A percentile compares a stretch with the other conserved stretches of the same genome.
Evolutionary conservation across 2,113 vertebrate species (phyloP).

Genomic region (Gambusia holbrooki): DNA sequence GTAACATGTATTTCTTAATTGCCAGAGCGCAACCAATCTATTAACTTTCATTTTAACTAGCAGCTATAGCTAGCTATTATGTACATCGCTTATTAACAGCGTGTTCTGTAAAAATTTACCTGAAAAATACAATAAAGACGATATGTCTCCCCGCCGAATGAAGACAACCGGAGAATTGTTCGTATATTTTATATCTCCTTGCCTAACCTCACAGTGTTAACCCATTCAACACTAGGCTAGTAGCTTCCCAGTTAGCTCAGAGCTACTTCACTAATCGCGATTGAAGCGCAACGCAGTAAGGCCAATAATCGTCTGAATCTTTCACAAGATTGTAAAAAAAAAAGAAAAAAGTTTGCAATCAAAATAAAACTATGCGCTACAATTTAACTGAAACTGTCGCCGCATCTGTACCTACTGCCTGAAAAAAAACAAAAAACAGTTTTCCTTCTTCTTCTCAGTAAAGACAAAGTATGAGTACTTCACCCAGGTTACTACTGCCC

Average conservation of each 20-base stretch:
- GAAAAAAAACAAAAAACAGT: not conserved
- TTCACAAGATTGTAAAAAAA: not conserved
- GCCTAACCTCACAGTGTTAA: not conserved
- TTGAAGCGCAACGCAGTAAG: not conserved
- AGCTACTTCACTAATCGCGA: not conserved
- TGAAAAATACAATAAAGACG: not conserved
- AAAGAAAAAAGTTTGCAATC: not conserved
- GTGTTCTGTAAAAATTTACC: slow-evolving; percentile 9
- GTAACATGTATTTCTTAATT: not conserved
- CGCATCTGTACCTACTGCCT: not conserved
- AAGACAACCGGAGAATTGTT: not conserved
- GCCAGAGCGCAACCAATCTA: not conserved
- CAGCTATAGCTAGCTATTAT: not conserved
- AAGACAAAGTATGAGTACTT: too few relatives aligned
- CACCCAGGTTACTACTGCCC: too few relatives aligned
- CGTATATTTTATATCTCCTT: not conserved
- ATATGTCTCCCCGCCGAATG: not conserved
- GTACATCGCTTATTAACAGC: not conserved
- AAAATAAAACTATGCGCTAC: not conserved
- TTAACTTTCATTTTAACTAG: not conserved
- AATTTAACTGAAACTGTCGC: not conserved
- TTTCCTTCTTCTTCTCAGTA: not conserved
- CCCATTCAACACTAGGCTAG: not conserved
- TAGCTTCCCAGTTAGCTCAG: slow-evolving; percentile 4
- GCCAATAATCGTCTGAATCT: not conserved